Base-by-base conservation (phyloP, 2,797 vertebrate species). In the Rhinella marina region DNA sequence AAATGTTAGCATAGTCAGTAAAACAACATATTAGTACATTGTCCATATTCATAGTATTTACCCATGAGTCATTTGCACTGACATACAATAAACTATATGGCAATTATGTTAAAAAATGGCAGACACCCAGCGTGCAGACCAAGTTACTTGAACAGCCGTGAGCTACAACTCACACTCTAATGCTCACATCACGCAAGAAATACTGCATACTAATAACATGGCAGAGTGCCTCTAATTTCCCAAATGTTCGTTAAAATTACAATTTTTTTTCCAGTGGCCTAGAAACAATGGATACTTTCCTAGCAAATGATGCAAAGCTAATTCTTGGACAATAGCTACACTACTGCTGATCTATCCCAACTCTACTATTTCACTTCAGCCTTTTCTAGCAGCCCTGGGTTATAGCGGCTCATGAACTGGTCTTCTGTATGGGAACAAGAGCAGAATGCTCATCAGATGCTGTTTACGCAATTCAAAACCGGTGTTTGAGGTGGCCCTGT, bases 321-420 rank as follows among this genome's bases (percentile, higher is more conserved):
- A 89, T 86, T 89, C 85, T 84, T 89, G 88, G 88, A 89, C 88
- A 89, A 89, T 89, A 82, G 88, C 81, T 86, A 86, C 79, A 87
- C 88, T 68, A 73, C 85, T 73, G 88, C 84, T 82, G 68, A 86
- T 83, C 80, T 89, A 86, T 86, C 88, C 88, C 88, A 72, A 54
- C 85, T 66, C 88, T 84, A 84, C 75, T 80, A 89, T 89, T 89
- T 89, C 75, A 87, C 54, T 86, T 80, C 64, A 64, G 88, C 78
- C 84, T 83, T 87, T 87, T 86, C 80, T 79, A 80, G 17, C 85
- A 70, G 70, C 68, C 86, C 48, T 59, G 66, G 75, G 75, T 78
- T 84, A 48, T 80, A 70, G 64, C 41, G 21, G 88, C 54, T 52
- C 25, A 41, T 62, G 64, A 84, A 80, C 85, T 89, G 66, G 76